phyloP scores from a whole-genome alignment of 2,113 vertebrate genomes.

The Trogon melanurus region DNA sequence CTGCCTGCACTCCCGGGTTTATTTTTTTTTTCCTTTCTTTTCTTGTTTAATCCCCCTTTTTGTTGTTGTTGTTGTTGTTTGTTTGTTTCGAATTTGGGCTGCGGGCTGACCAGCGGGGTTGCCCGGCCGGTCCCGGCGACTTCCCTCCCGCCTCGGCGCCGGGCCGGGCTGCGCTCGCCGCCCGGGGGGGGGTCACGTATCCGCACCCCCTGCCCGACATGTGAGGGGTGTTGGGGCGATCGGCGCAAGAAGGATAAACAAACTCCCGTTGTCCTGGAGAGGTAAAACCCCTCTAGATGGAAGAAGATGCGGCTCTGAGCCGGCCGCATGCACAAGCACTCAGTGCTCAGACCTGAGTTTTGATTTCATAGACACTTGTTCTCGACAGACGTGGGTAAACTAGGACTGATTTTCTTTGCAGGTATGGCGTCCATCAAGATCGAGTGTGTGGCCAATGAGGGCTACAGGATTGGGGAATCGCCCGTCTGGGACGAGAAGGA shows the following conservation, averaged over 20 bases:
- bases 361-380: fast-evolving
- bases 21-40: neutral
- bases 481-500: conserved; percentile 91
- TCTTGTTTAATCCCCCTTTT: too few species aligned
- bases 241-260: fast-evolving
- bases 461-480: conserved; percentile 82
- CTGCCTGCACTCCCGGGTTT: too few species aligned
- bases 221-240: too few species aligned
- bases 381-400: fast-evolving
- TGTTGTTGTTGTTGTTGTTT: too few species aligned
- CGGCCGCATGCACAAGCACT: neutral
- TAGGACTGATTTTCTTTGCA: neutral
- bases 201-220: too few species aligned
- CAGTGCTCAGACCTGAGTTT: fast-evolving
- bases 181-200: too few species aligned
- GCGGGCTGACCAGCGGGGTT: too few species aligned
- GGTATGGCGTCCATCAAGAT: conserved; percentile 86
- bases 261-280: fast-evolving
- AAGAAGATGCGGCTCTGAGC: too few species aligned
- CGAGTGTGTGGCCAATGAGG: conserved; percentile 77
- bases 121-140: neutral
- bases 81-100: too few species aligned
- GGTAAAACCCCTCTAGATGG: neutral
- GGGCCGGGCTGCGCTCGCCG: neutral
- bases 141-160: too few species aligned